Percentiles rank a stretch among this genome's conserved stretches.
These are phyloP conservation scores for Morbakka virulenta DNA, from an alignment of 30 jellyfish, hydroid and myxozoan species.

Conservation along the genomic window DNA sequence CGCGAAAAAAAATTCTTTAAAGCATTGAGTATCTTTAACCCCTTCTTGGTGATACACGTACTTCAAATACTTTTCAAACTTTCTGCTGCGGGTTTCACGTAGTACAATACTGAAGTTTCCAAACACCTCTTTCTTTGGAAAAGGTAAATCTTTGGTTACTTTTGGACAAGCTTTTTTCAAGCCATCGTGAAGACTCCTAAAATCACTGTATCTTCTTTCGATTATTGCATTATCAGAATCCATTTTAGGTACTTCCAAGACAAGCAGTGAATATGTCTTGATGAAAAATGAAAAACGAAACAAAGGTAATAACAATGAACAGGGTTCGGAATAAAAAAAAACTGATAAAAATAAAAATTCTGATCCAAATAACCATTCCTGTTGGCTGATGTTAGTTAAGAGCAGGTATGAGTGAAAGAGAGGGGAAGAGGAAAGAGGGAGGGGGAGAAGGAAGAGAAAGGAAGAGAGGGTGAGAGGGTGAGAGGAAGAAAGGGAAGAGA, in stretches of 20 bases:
- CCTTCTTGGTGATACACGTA: constrained; percentile 81
- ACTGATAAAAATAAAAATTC: not conserved
- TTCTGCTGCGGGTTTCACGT: constrained; percentile 70
- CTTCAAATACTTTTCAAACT: constrained; percentile 74
- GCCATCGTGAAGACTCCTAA: constrained; percentile 64
- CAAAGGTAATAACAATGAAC: not conserved
- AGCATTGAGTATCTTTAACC: constrained; percentile 65
- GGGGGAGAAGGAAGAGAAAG: too few relatives aligned
- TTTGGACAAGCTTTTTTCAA: constrained; percentile 72
- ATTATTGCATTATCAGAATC: constrained; percentile 84
- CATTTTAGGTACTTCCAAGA: constrained; percentile 77
- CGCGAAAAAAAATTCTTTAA: constrained; percentile 63
- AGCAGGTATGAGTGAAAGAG: too few relatives aligned
- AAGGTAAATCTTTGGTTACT: constrained; percentile 50
- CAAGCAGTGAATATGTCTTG: constrained; percentile 43
- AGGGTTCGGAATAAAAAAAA: not conserved
- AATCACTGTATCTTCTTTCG: constrained; percentile 84
- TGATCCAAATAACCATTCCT: too few relatives aligned
- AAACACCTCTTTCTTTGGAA: constrained; percentile 81
- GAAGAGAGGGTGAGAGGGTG: too few relatives aligned
- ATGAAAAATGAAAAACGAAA: not conserved
- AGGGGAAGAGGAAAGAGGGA: too few relatives aligned
- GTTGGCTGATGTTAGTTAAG: too few relatives aligned
- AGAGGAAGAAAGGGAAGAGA: too few relatives aligned
- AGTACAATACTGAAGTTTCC: constrained; percentile 49